A percentile compares a stretch with the other conserved stretches of the same genome.
These are phyloP conservation scores for Thinocorus orbignyianus DNA, from an alignment of 2,113 vertebrate genomes.

Conservation along the genomic window DNA sequence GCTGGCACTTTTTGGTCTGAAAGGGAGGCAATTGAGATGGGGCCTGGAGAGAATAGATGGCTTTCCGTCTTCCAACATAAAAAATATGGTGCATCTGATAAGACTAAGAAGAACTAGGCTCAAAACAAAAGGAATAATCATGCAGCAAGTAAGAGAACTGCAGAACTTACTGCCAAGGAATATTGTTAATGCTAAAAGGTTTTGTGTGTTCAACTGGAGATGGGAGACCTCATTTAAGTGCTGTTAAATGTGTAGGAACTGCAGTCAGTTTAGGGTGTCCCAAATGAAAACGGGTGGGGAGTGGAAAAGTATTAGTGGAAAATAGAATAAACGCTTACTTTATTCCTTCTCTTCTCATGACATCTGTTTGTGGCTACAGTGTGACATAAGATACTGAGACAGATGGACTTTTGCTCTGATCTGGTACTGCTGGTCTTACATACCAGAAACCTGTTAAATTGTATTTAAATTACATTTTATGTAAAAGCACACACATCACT, in stretches of 20 bases:
- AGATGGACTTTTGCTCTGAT: slow-evolving; percentile 14
- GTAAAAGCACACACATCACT: neutral
- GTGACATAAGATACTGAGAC: slow-evolving; percentile 39
- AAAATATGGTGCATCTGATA: neutral
- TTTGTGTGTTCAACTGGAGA: neutral
- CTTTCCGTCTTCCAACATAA: neutral
- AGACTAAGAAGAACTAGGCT: neutral
- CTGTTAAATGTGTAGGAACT: neutral
- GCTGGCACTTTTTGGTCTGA: neutral
- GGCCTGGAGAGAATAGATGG: neutral
- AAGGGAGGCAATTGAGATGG: neutral
- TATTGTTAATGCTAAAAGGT: neutral
- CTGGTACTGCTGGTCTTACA: neutral
- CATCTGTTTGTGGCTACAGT: neutral
- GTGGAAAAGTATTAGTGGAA: neutral
- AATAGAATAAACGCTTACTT: slow-evolving; percentile 22
- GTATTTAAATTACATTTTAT: neutral
- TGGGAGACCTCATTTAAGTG: neutral
- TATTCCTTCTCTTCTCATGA: neutral
- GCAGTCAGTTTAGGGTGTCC: neutral
- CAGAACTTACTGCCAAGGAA: neutral
- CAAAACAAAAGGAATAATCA: neutral
- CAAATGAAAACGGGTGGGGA: neutral
- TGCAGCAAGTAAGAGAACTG: neutral
- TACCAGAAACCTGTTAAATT: neutral